Conservation (phyloP, 1,140 invertebrate species). For the Glomeris maerens region DNA sequence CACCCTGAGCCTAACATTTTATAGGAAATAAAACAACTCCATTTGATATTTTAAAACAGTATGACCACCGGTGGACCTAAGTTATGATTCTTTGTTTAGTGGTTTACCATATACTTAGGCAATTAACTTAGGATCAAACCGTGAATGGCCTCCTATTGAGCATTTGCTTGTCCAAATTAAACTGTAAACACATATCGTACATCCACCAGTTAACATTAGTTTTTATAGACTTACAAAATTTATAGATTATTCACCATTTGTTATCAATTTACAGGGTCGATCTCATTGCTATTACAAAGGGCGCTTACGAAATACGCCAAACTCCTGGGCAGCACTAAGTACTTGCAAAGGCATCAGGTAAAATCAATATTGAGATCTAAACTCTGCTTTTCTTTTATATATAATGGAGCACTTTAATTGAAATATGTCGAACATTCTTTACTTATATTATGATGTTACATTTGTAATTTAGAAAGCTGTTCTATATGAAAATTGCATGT, state of each 20-base stretch:
- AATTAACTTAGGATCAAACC: too few relatives aligned
- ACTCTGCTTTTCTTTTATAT: not conserved
- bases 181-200: too few relatives aligned
- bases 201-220: too few relatives aligned
- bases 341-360: conserved; percentile 61
- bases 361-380: conserved; percentile 10
- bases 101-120: too few relatives aligned
- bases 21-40: too few relatives aligned
- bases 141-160: too few relatives aligned
- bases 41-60: too few relatives aligned
- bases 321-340: conserved; percentile 71
- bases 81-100: too few relatives aligned
- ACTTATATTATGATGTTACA: not conserved
- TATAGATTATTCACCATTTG: conserved; percentile 7
- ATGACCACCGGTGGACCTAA: too few relatives aligned
- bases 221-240: conserved; percentile 8
- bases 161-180: too few relatives aligned
- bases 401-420: not conserved
- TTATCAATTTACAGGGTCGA: conserved; percentile 42
- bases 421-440: not conserved
- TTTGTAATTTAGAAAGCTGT: not conserved
- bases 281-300: conserved; percentile 73
- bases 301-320: conserved; percentile 46
- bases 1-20: too few relatives aligned
- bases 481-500: not conserved